A percentile compares a stretch with the other conserved stretches of the same genome.
Evolutionary conservation across 2,113 vertebrate species (phyloP).

Genomic region (Coreoperca whiteheadi): DNA sequence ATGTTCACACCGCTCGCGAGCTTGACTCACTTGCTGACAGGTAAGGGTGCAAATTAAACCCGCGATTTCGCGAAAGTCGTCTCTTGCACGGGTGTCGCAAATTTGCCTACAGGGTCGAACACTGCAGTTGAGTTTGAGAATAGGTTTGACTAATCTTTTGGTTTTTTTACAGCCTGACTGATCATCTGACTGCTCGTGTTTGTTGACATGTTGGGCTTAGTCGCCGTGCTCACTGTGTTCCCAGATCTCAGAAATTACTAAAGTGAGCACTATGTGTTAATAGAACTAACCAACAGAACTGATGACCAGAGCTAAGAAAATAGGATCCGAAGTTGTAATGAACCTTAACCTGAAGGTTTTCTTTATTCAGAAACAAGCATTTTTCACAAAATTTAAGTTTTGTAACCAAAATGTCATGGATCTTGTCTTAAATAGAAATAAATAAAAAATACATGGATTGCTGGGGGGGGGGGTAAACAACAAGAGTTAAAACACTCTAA

Average conservation of each 20-base stretch:
- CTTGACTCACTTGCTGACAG: slow-evolving; percentile 39
- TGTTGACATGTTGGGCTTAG: not conserved
- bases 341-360: not conserved
- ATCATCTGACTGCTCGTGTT: not conserved
- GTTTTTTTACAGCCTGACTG: not conserved
- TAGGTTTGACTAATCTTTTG: not conserved
- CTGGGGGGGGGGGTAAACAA: not conserved
- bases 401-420: not conserved
- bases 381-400: not conserved
- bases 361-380: not conserved
- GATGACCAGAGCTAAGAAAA: not conserved
- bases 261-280: not conserved
- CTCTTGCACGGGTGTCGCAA: not conserved
- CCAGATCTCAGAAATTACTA: not conserved
- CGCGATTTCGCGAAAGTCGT: not conserved
- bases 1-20: slow-evolving; percentile 15
- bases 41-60: slow-evolving; percentile 48
- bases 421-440: not conserved
- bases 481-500: not conserved
- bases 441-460: not conserved
- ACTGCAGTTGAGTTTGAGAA: not conserved
- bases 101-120: not conserved
- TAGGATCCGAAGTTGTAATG: not conserved
- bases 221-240: not conserved
- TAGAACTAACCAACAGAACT: not conserved